Percentiles rank a stretch among this genome's conserved stretches.
Conservation (phyloP, 2,797 vertebrate species). For the Schizopygopsis pylzovi region DNA sequence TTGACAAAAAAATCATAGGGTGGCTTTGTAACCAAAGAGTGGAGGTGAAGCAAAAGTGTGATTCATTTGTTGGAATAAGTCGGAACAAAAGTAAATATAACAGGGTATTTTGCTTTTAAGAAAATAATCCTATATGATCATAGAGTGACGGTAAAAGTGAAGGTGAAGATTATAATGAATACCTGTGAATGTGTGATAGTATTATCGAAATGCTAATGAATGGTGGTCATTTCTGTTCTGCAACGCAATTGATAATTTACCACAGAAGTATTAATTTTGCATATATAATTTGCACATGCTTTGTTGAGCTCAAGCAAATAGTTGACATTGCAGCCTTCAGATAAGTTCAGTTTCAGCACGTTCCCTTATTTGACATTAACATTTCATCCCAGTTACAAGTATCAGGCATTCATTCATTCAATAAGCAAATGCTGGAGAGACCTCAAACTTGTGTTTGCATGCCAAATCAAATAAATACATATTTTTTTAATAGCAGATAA, state of each 20-base stretch:
- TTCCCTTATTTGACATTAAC: not conserved
- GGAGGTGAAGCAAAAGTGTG: not conserved
- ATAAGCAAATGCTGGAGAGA: conserved; percentile 14
- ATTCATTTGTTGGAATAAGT: not conserved
- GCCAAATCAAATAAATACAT: not conserved
- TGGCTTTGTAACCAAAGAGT: conserved; percentile 28
- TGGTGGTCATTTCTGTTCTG: not conserved
- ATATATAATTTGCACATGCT: conserved; percentile 3
- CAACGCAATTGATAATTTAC: conserved; percentile 5
- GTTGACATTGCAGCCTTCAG: not conserved
- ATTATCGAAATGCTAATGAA: not conserved
- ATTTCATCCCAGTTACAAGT: not conserved
- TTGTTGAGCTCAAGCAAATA: conserved; percentile 3
- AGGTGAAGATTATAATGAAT: not conserved
- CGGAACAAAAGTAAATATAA: not conserved
- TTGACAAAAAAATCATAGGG: not conserved
- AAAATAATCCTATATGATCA: not conserved
- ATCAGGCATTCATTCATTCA: not conserved
- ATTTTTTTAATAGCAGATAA: conserved; percentile 1
- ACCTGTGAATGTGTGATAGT: not conserved
- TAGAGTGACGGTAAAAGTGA: not conserved
- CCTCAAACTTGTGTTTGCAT: not conserved
- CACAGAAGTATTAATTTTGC: conserved; percentile 22
- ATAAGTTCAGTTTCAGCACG: not conserved
- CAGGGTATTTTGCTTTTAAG: not conserved